Percentiles rank a stretch among this genome's conserved stretches.
Conservation (phyloP, 1,140 invertebrate species). For the Mylabris phalerata region DNA sequence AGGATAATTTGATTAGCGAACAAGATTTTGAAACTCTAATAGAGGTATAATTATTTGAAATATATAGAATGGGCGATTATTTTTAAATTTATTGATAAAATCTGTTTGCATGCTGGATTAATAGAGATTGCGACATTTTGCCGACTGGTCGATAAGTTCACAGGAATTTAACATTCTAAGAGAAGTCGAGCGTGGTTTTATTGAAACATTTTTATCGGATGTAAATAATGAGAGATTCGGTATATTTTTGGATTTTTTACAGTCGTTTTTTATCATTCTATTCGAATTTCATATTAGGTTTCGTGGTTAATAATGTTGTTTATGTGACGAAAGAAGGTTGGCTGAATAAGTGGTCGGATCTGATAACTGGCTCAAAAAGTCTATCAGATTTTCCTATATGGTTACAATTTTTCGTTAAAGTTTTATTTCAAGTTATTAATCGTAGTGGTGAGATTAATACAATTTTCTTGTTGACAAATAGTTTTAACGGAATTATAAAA, state of each 20-base stretch:
- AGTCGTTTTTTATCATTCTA: constrained; percentile 2
- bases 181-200: constrained; percentile 60
- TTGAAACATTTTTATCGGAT: constrained; percentile 55
- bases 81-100: background rate
- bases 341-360: constrained; percentile 57
- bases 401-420: constrained; percentile 63
- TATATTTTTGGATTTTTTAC: constrained; percentile 20
- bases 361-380: constrained; percentile 48
- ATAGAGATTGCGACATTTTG: constrained; percentile 63
- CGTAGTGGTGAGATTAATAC: constrained; percentile 48
- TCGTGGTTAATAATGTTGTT: constrained; percentile 33
- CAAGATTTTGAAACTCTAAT: constrained; percentile 63
- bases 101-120: constrained; percentile 17
- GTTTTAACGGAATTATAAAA: background rate
- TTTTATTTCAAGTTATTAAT: constrained; percentile 64
- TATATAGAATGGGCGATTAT: too few relatives aligned
- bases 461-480: too few relatives aligned
- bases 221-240: constrained; percentile 38
- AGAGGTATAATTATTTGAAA: constrained; percentile 47
- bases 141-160: constrained; percentile 63
- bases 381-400: constrained; percentile 59
- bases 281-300: constrained; percentile 23
- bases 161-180: constrained; percentile 60
- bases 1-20: constrained; percentile 59
- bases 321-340: constrained; percentile 51